Base-by-base conservation (phyloP, 1,140 invertebrate genomes). In the Aplysia californica region DNA sequence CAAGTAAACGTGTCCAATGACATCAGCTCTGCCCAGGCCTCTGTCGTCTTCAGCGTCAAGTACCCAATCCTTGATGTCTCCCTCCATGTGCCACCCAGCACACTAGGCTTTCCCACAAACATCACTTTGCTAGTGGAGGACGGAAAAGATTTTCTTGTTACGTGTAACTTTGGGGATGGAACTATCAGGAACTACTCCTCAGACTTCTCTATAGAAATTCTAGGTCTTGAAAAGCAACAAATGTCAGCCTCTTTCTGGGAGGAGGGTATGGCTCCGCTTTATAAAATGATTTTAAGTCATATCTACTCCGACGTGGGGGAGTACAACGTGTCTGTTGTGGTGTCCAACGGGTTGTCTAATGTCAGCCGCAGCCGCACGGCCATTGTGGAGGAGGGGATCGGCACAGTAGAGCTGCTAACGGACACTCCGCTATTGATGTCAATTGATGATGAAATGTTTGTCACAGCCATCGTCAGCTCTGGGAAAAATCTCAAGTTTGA, bases 401-500 rank as follows among this genome's bases (percentile, higher is more conserved):
- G 61, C n/a, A 74, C 61, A 2, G 56, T 83, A 18, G 29, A 33
- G 21, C 21, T 83, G 36, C 31, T 18, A 1, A 67, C 71, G 5
- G 66, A 79, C n/a, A 31, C 66, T 15, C 44, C 75, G 20, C n/a
- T 5, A 0, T 33, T 75, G n/a, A 50, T 83, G 2, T 61, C 72
- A 10, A 29, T 79, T 10, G 39, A 66, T 10, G 67, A 80, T 15
- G 41, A 65, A 21, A 44, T 77, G 56, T 59, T 56, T 31, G 80
- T 80, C 2, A 76, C 68, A n/a, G 82, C 75, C 20, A 75, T 55
- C 21, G 82, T 83, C 5, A 68, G 59, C 15, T 75, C 78, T 4
- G 82, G 82, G 0, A 61, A 69, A 39, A 76, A 80, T 41, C 41
- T 83, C n/a, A 44, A 72, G 29, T 82, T 82, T 76, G 39, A 26